Evolutionary conservation across 2,888 invertebrate genomes (phyloP).

Genomic region (Acronicta alni): DNA sequence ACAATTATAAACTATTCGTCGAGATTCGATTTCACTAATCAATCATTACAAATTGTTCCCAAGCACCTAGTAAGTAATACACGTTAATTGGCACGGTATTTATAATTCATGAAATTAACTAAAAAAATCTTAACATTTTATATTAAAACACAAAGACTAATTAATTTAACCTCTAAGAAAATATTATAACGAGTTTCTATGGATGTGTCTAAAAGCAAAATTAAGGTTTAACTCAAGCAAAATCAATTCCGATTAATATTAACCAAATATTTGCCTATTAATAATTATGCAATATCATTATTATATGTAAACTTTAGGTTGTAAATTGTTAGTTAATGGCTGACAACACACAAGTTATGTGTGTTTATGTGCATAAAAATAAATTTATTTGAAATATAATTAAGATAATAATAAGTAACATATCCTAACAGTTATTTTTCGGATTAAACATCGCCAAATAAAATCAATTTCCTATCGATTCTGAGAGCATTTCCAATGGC

Average conservation of each 20-base stretch:
- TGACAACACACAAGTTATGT: not conserved
- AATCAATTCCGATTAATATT: slow-evolving; percentile 25
- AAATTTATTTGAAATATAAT: no score
- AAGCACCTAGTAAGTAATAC: slow-evolving; percentile 62
- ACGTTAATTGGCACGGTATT: slow-evolving; percentile 53
- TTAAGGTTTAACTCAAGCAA: not conserved
- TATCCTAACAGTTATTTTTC: no score
- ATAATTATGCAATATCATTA: no score
- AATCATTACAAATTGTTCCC: slow-evolving; percentile 57
- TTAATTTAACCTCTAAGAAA: not conserved
- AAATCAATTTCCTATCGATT: slow-evolving; percentile 9
- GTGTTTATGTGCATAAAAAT: no score
- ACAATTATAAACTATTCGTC: slow-evolving; percentile 16
- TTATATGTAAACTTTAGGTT: no score
- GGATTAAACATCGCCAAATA: no score
- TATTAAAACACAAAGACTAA: not conserved
- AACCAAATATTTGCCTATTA: no score
- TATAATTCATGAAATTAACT: slow-evolving; percentile 22
- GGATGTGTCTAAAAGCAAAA: not conserved
- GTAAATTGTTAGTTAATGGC: not conserved
- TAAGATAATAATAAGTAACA: no score
- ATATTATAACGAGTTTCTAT: not conserved
- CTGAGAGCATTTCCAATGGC: slow-evolving; percentile 31
- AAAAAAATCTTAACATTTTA: slow-evolving; percentile 7
- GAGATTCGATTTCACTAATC: slow-evolving; percentile 50